These are phyloP conservation scores for Luscinia megarhynchos DNA, from an alignment of 2,797 vertebrate species.

Conservation along the genomic window DNA sequence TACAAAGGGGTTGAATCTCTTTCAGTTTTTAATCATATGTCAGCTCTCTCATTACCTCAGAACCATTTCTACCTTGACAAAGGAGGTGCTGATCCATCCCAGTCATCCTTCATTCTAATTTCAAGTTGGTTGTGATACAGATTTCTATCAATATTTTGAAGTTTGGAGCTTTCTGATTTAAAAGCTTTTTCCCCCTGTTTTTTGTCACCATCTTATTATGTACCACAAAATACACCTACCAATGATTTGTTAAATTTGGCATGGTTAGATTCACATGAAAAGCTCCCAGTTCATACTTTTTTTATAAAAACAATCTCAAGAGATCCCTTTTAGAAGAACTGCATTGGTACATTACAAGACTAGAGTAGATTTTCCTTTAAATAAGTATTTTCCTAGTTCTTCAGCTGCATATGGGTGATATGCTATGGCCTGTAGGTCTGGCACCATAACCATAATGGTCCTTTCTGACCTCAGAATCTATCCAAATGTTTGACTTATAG, in stretches of 20 bases:
- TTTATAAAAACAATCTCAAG: not conserved
- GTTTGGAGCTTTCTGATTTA: not conserved
- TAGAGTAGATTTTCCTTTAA: not conserved
- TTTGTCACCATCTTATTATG: not conserved
- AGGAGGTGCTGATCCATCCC: fast-evolving
- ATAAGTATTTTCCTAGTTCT: not conserved
- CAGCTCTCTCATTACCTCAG: not conserved
- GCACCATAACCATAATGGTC: not conserved
- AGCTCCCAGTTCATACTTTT: not conserved
- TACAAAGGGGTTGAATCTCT: not conserved
- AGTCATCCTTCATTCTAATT: not conserved
- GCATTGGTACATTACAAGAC: not conserved
- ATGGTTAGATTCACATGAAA: not conserved
- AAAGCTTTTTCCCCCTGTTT: not conserved
- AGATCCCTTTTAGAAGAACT: not conserved
- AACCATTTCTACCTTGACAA: not conserved
- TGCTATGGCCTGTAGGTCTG: not conserved
- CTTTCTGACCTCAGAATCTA: conserved; percentile 25
- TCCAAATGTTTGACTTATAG: not conserved
- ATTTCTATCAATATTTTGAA: not conserved
- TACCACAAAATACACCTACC: not conserved
- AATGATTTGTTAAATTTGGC: not conserved
- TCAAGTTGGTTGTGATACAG: not conserved
- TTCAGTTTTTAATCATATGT: not conserved
- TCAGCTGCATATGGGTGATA: conserved; percentile 1